These are phyloP conservation scores for Macropis europaea DNA, from an alignment of 2,888 invertebrate species.

Conservation along the genomic window DNA sequence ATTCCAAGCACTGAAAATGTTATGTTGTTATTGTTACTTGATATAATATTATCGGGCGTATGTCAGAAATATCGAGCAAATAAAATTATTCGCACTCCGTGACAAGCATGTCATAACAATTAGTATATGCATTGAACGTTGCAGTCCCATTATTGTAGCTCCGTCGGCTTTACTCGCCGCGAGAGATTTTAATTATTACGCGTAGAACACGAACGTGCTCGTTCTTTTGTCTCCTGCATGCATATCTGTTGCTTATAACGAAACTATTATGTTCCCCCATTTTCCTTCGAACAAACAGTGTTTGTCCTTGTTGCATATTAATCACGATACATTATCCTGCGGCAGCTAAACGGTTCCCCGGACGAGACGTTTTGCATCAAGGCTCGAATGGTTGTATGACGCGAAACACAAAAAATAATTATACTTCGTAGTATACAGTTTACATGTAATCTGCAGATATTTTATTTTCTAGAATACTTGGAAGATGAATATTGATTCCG, in stretches of 20 bases:
- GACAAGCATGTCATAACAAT: slow-evolving; percentile 26
- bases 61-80: slow-evolving; percentile 29
- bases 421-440: too few relatives aligned
- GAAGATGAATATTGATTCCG: too few relatives aligned
- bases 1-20: neutral
- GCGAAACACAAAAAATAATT: too few relatives aligned
- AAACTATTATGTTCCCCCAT: slow-evolving; percentile 7
- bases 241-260: neutral
- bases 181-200: slow-evolving; percentile 44
- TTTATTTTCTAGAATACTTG: too few relatives aligned
- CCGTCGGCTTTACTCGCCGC: slow-evolving; percentile 6
- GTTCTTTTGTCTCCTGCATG: slow-evolving; percentile 2
- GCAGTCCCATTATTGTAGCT: slow-evolving; percentile 29
- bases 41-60: slow-evolving; percentile 8
- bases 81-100: slow-evolving; percentile 30
- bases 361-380: too few relatives aligned
- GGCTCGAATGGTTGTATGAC: too few relatives aligned
- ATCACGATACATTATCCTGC: slow-evolving; percentile 2
- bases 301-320: slow-evolving; percentile 10
- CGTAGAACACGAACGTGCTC: neutral
- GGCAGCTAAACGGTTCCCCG: neutral
- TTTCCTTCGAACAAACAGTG: slow-evolving; percentile 1
- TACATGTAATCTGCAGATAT: too few relatives aligned
- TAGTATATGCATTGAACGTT: slow-evolving; percentile 30
- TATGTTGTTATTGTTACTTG: neutral